Conservation (phyloP, 1,140 invertebrate species). For the Drepana arcuata region DNA sequence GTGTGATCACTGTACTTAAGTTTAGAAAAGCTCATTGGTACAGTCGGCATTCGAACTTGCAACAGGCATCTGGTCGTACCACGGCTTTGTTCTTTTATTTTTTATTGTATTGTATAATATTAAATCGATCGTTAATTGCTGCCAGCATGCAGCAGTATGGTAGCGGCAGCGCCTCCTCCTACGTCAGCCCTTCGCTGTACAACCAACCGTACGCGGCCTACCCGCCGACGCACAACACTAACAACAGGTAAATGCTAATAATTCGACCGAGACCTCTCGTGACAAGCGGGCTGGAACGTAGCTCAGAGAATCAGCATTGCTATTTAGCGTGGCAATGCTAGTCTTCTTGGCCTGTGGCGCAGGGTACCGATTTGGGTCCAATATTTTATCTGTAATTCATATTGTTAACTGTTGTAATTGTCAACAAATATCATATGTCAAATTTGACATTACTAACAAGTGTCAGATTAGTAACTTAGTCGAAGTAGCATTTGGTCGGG, state of each 20-base stretch:
- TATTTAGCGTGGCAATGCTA: too few species aligned
- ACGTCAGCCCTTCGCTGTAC: conserved; percentile 62
- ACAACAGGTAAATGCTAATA: conserved; percentile 45
- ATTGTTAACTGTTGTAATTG: too few species aligned
- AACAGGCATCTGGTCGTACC: not conserved
- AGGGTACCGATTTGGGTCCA: too few species aligned
- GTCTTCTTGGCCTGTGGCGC: too few species aligned
- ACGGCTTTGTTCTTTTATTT: not conserved
- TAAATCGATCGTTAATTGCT: not conserved
- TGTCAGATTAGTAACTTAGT: too few species aligned
- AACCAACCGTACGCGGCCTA: conserved; percentile 67
- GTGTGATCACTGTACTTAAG: not conserved
- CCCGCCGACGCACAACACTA: conserved; percentile 54
- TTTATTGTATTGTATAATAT: not conserved
- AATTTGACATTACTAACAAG: too few species aligned
- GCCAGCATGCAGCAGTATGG: conserved; percentile 70
- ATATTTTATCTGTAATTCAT: too few species aligned
- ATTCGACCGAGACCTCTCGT: not conserved
- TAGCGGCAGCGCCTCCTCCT: conserved; percentile 53
- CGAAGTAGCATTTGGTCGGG: too few species aligned
- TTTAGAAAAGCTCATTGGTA: not conserved
- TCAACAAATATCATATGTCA: too few species aligned
- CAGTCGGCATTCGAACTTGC: not conserved
- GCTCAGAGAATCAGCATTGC: too few species aligned
- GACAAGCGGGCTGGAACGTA: too few species aligned